Base-by-base conservation (phyloP, 1,140 invertebrate species). In the Zophobas atratus region DNA sequence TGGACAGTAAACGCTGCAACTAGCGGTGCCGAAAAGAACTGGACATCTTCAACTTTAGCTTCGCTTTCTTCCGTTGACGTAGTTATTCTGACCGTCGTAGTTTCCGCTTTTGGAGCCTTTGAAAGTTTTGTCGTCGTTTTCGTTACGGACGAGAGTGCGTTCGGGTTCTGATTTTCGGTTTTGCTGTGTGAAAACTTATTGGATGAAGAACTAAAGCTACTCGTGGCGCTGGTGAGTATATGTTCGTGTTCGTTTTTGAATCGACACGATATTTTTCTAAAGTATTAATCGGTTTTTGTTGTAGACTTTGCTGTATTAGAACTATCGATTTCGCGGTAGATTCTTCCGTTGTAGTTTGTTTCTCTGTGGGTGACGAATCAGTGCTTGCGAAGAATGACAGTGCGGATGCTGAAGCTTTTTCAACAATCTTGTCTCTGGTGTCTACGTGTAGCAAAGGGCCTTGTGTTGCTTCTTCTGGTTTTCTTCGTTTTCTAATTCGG, bases 1-100 rank as follows among this genome's bases (percentile, higher is more conserved):
- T 95, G 93, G 1, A 96, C 93, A 0, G 94, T 95, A 81, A 96
- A 96, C 0, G 94, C 94, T 0, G 93, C 93, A 0, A 95, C 92
- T 39, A 96, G 82, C 0, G 94, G 93, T 2, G 94, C 93, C 79
- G 92, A 91, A 82, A 93, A 94, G 57, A 96, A 94, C 83, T 94
- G 94, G 6, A 96, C 93, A 72, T 94, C 92, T 80, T 91, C 90
- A 82, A 91, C 90, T 82, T 91, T 89, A 0, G 91, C 90, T 85
- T 92, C 90, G 38, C 88, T 91, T 84, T 92, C 92, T 78, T 90
- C 89, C 72, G 90, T 89, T 0, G 90, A 89, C 4, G 90, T 89
- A 0, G 90, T 79, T 3, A 89, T 88, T 2, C 88, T 89, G 8
- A 89, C 89, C 46, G 87, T 87, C 55, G 85, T 85, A 39, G 85